A percentile compares a stretch with the other conserved stretches of the same genome.
phyloP scores from a whole-genome alignment of 2,797 vertebrate species.

The Hipposideros larvatus region DNA sequence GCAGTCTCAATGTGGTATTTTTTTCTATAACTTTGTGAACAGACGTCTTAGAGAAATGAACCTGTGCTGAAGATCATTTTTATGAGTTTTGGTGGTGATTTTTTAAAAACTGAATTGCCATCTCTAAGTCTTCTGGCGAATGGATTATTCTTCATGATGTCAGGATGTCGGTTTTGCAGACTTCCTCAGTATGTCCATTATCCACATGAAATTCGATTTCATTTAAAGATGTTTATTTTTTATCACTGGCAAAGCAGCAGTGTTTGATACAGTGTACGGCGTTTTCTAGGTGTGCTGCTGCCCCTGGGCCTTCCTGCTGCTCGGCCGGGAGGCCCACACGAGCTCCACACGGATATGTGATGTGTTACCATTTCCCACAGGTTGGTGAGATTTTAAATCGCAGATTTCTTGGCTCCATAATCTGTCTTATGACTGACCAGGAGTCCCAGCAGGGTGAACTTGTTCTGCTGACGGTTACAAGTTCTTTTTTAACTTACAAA shows the following conservation, averaged over 20 bases:
- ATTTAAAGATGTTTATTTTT: conserved; percentile 56
- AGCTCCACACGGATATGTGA: not conserved
- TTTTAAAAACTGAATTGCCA: not conserved
- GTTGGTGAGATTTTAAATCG: conserved; percentile 55
- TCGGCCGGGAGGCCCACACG: conserved; percentile 35
- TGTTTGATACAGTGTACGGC: not conserved
- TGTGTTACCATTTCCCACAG: conserved; percentile 37
- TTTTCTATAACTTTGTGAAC: not conserved
- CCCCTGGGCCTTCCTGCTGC: not conserved
- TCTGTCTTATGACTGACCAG: conserved; percentile 47
- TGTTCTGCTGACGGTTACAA: not conserved
- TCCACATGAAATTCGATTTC: conserved; percentile 34
- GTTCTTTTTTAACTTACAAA: not conserved
- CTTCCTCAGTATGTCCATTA: not conserved
- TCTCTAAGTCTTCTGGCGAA: too few species aligned
- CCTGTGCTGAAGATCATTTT: not conserved
- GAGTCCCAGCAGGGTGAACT: not conserved
- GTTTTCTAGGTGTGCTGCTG: not conserved
- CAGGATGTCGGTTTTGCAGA: not conserved
- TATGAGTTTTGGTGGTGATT: not conserved
- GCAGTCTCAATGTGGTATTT: not conserved
- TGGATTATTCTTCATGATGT: not conserved
- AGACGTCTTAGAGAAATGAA: not conserved
- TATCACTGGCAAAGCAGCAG: conserved; percentile 41
- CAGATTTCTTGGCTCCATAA: conserved; percentile 42